These are phyloP conservation scores for Sebastes taczanowskii DNA, from an alignment of 2,797 vertebrate genomes.

Conservation along the genomic window DNA sequence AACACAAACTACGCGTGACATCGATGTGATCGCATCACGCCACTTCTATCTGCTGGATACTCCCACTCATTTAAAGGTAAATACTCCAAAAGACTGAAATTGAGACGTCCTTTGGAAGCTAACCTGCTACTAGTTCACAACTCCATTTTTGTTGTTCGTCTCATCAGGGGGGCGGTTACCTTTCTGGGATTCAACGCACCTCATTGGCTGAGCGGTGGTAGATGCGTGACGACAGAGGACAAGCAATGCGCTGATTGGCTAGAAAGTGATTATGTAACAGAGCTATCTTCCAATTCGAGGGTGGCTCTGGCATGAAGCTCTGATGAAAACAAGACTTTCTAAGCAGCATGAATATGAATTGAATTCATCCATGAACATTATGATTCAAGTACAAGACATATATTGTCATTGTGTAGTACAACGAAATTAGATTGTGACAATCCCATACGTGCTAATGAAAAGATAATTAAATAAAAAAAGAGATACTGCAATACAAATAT, in stretches of 20 bases:
- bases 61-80: accelerated
- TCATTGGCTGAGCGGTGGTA: slow-evolving; percentile 46
- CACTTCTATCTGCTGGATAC: not conserved
- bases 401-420: no score
- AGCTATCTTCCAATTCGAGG: not conserved
- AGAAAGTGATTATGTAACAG: slow-evolving; percentile 19
- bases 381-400: no score
- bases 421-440: no score
- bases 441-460: no score
- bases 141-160: slow-evolving; percentile 72
- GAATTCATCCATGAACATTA: not conserved
- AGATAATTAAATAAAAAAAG: no score
- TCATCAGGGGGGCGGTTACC: slow-evolving; percentile 28
- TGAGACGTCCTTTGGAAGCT: slow-evolving; percentile 19
- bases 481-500: no score
- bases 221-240: accelerated
- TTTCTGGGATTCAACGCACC: not conserved
- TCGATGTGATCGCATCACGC: not conserved
- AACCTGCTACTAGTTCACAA: slow-evolving; percentile 36
- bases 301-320: not conserved
- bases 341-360: not conserved
- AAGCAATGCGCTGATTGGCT: slow-evolving; percentile 36
- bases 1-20: not conserved
- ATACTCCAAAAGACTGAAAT: not conserved
- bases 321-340: slow-evolving; percentile 30